Conservation (phyloP, 35 echinoderm and acorn worm species). For the Patiria miniata region DNA sequence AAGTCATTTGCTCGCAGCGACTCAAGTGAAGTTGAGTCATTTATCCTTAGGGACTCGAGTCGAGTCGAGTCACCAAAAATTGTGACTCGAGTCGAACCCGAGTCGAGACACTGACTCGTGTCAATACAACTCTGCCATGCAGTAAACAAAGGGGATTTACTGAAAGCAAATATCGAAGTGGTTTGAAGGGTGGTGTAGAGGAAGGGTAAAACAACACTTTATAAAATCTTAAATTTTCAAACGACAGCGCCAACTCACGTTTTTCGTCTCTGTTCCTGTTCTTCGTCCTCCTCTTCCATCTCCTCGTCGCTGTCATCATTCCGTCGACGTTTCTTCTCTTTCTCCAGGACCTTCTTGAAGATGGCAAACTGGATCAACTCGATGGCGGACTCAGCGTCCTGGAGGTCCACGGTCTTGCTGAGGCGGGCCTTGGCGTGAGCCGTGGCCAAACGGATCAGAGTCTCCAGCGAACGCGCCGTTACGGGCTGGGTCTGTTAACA, state of each 20-base stretch:
- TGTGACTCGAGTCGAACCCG: too few species aligned
- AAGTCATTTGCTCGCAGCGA: too few species aligned
- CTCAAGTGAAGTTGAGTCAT: too few species aligned
- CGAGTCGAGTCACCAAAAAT: too few species aligned
- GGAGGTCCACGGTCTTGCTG: conserved; percentile 88
- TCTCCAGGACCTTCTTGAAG: conserved; percentile 96
- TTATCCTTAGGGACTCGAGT: too few species aligned
- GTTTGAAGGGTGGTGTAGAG: too few species aligned
- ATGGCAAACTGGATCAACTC: conserved; percentile 98
- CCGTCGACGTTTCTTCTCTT: conserved; percentile 64
- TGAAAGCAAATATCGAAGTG: too few species aligned
- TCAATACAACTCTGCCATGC: too few species aligned
- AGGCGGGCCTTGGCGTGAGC: conserved; percentile 95
- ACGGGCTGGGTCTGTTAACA: conserved; percentile 85
- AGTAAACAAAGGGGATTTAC: too few species aligned
- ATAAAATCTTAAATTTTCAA: too few species aligned
- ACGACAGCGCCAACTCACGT: background rate
- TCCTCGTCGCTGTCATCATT: conserved; percentile 35
- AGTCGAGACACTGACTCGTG: too few species aligned
- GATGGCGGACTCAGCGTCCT: conserved; percentile 89
- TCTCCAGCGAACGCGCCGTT: conserved; percentile 89
- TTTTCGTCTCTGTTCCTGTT: conserved; percentile 27
- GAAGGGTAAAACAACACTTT: too few species aligned
- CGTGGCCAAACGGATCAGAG: conserved; percentile 80
- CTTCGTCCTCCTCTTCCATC: conserved; percentile 13